Conservation (phyloP, 2,113 vertebrate species). For the Pavo muticus region DNA sequence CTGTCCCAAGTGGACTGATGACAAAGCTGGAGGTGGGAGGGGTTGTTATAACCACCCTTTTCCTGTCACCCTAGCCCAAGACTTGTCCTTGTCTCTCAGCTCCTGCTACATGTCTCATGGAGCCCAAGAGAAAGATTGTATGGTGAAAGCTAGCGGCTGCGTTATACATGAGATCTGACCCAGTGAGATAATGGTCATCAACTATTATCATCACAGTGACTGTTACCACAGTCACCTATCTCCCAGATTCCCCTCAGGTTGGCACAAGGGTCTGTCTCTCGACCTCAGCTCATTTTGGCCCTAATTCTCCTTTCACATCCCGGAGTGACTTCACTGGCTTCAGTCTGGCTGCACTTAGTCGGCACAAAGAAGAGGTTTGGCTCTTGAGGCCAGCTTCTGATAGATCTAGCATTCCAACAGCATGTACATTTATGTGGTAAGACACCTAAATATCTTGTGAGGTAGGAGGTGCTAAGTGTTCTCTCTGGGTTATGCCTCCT, state of each 20-base stretch:
- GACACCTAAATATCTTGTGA: not conserved
- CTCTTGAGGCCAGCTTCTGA: not conserved
- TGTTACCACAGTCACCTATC: not conserved
- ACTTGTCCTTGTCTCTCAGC: not conserved
- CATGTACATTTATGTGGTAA: not conserved
- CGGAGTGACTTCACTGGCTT: rapidly evolving
- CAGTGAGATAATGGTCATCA: not conserved
- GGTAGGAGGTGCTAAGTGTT: not conserved
- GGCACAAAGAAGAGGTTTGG: not conserved
- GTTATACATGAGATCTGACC: not conserved
- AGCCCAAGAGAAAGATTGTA: not conserved
- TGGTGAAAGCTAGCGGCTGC: not conserved
- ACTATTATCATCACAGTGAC: constrained; percentile 8
- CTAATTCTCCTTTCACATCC: not conserved
- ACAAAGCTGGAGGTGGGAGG: not conserved
- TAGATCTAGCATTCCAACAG: not conserved
- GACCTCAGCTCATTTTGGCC: not conserved
- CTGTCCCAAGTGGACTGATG: not conserved
- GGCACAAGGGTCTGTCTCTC: not conserved
- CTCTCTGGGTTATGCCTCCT: not conserved
- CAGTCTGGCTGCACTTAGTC: not conserved
- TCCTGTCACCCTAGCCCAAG: not conserved
- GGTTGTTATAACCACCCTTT: not conserved
- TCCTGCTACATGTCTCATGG: not conserved
- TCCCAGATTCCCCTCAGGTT: not conserved